These are phyloP conservation scores for Acanthochromis polyacanthus DNA, from an alignment of 2,113 vertebrate species.

Conservation along the genomic window DNA sequence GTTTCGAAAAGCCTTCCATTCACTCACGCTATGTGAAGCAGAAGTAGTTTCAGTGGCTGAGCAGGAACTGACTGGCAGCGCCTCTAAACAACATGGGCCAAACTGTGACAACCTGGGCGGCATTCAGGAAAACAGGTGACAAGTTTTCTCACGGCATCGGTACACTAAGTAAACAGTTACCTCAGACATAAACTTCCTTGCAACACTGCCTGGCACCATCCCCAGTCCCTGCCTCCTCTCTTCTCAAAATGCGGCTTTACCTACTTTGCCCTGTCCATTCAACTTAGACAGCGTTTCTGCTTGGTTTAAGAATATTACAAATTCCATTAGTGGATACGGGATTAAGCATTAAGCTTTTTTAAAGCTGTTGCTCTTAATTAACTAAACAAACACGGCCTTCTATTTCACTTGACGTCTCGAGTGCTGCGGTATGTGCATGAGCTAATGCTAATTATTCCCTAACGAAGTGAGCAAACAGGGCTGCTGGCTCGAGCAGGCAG, in stretches of 20 bases:
- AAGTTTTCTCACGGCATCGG: constrained; percentile 73
- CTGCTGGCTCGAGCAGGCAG: constrained; percentile 10
- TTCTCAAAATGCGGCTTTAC: constrained; percentile 54
- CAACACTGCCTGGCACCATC: constrained; percentile 64
- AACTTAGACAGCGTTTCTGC: constrained; percentile 49
- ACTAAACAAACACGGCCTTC: constrained; percentile 78
- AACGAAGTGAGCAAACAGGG: constrained; percentile 40
- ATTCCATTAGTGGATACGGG: constrained; percentile 75
- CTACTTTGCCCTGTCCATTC: constrained; percentile 63
- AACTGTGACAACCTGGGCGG: constrained; percentile 48
- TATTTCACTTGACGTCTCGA: constrained; percentile 56
- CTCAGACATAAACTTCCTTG: constrained; percentile 77
- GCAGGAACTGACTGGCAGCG: constrained; percentile 46
- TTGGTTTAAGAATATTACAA: constrained; percentile 68
- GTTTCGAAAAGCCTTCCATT: constrained; percentile 16
- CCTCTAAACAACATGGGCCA: constrained; percentile 59
- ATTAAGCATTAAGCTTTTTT: constrained; percentile 74
- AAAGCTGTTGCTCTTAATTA: constrained; percentile 77
- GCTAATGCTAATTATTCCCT: constrained; percentile 62
- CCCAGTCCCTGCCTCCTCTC: constrained; percentile 57
- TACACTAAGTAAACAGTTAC: constrained; percentile 76
- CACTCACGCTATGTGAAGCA: constrained; percentile 1
- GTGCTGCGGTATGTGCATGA: constrained; percentile 63
- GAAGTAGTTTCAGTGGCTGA: constrained; percentile 40
- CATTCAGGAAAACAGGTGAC: constrained; percentile 68